Conservation (phyloP, 2,888 invertebrate species). For the Plusia festucae region DNA sequence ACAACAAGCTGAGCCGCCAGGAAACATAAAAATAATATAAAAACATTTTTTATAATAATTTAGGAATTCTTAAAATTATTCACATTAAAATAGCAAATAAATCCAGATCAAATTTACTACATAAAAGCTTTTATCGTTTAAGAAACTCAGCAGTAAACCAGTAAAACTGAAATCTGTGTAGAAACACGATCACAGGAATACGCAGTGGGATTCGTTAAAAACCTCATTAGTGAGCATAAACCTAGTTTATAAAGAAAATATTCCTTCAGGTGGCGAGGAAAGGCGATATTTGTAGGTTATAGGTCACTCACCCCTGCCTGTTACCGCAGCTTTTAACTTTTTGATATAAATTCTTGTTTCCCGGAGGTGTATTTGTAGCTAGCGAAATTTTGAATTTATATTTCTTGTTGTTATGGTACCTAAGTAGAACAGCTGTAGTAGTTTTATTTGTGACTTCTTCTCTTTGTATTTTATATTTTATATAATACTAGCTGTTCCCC, state of each 20-base stretch:
- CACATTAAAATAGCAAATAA: no score
- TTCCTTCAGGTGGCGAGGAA: neutral
- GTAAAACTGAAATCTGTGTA: neutral
- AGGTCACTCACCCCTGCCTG: slow-evolving; percentile 31
- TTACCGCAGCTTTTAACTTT: neutral
- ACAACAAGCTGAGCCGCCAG: no score
- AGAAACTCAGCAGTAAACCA: neutral
- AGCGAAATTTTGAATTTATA: neutral
- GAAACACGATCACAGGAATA: neutral
- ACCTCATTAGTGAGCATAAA: slow-evolving; percentile 25
- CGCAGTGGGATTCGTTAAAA: slow-evolving; percentile 10
- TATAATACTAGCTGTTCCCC: no score
- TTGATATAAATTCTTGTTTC: neutral
- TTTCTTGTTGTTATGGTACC: neutral
- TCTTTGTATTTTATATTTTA: no score
- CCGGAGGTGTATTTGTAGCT: neutral
- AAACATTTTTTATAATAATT: no score
- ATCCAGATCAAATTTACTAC: no score
- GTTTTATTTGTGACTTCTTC: no score
- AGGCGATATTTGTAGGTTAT: slow-evolving; percentile 37
- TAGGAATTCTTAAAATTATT: no score
- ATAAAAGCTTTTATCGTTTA: no score
- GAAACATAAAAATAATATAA: no score
- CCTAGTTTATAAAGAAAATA: slow-evolving; percentile 24
- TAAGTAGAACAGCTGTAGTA: no score